Evolutionary conservation across 1,140 invertebrate species (phyloP), one percentile per base, ranked within the genome.

Genomic region (Orchesella cincta): DNA sequence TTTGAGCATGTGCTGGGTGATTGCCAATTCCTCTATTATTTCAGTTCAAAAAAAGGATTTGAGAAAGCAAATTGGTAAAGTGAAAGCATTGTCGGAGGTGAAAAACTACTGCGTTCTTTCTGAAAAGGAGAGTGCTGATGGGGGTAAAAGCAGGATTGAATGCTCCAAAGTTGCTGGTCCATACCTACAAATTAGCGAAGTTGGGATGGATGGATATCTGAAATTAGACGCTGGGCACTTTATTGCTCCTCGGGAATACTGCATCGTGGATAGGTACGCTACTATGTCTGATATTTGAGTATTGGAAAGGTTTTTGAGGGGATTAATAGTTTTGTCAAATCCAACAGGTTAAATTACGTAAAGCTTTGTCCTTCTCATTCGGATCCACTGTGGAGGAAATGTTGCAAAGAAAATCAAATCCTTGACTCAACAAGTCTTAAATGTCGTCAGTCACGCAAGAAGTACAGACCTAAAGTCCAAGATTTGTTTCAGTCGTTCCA

Each of bases 321-420:
- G n/a, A n/a, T n/a, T n/a, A n/a, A n/a, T n/a, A n/a, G n/a, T n/a
- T n/a, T n/a, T n/a, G n/a, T n/a, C n/a, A n/a, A n/a, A n/a, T n/a
- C n/a, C n/a, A n/a, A n/a, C n/a, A n/a, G n/a, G n/a, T 5, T 23
- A 57, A 8, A 57, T 12, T 57, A 57, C 23, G 54, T 12, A 23
- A 57, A 57, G 26, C 14, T 57, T 5, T 57, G 54, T 57, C 54
- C 54, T 18, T 57, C 54, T 26, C 54, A 16, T 5, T 71, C 34
- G 12, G 14, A 71, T 8, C 67, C 67, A 71, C 29, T 33, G 5
- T 31, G 29, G 67, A 71, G 34, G 29, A 71, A 71, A 26, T 71
- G 67, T 23, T 71, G 67, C 23, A 16, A n/a, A 71, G 67, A 71
- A 33, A 36, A 71, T 33, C 16, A 71, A 71, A 71, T 71, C 18